phyloP scores from a whole-genome alignment of 2,888 invertebrate genomes.

The Nomada ferruginata region DNA sequence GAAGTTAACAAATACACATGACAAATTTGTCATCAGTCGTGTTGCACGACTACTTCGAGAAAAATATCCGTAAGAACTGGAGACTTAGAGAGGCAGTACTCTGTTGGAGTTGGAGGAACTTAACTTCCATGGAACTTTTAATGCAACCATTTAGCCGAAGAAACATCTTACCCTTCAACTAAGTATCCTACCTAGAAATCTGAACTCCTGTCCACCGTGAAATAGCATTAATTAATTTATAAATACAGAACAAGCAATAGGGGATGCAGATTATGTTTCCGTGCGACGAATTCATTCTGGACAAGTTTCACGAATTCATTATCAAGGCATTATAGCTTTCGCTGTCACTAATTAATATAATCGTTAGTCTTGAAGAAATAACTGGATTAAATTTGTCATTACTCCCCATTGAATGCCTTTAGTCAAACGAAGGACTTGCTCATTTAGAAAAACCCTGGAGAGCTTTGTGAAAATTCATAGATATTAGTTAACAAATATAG shows the following conservation, averaged over 20 bases:
- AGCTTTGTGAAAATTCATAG: no score
- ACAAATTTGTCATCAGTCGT: neutral
- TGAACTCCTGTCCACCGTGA: neutral
- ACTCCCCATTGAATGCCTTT: no score
- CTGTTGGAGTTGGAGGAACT: constrained; percentile 12
- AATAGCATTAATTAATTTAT: constrained; percentile 1
- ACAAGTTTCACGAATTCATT: neutral
- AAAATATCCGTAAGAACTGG: constrained; percentile 29
- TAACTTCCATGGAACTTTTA: constrained; percentile 28
- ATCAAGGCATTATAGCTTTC: no score
- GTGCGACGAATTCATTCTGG: neutral
- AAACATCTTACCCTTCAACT: constrained; percentile 11
- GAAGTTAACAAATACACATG: neutral
- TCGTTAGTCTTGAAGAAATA: no score
- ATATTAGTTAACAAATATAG: no score
- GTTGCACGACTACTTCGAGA: constrained; percentile 29
- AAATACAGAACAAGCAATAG: neutral
- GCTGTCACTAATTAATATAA: no score
- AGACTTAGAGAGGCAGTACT: constrained; percentile 16
- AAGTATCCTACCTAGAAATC: neutral
- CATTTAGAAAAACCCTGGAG: no score
- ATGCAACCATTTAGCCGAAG: constrained; percentile 32
- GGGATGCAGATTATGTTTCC: neutral
- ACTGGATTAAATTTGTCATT: no score
- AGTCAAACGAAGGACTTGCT: no score